Base-by-base conservation (phyloP, 2,888 invertebrate genomes). In the Lepidocyrtinus sp. region DNA sequence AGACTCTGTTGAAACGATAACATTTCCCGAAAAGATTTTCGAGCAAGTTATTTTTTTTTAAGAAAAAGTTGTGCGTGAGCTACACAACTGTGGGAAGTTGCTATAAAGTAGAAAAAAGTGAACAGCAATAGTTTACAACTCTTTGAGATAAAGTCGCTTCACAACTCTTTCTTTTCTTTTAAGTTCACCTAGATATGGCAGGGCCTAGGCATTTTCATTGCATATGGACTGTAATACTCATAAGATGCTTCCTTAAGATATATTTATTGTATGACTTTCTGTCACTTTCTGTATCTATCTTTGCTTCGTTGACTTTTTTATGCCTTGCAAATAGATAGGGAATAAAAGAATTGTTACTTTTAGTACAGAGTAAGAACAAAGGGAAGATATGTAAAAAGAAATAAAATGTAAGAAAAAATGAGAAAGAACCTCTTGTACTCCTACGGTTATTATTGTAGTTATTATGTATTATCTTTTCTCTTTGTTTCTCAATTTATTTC, bases 191-290 rank as follows among this genome's bases (percentile, higher is more conserved):
- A 21, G 68, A 75, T n/a, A n/a, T 21, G 9, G 25, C 27, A 68
- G 7, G 26, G 7, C 21, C 19, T n/a, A 63, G 24, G 7, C 9
- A 12, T 17, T 9, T 17, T 59, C 17, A 15, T 17, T 12, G 9
- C 7, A 59, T 59, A 5, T 7, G 17, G 59, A 7, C 5, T n/a
- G 5, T 12, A 36, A 71, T 71, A 62, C 36, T 25, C 36, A 76
- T 24, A 46, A 76, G 76, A 76, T 76, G 63, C 65, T 36, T 22
- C 27, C n/a, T n/a, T n/a, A n/a, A 68, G 68, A 68, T 76, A 76
- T 76, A 76, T 76, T 76, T 76, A 76, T 76, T 76, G 70, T 76
- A 76, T 76, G 76, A 76, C 70, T 76, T 76, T 76, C 76, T 76
- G 76, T 76, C 76, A 76, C 64, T 64, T 70, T 25, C 70, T 64